These are phyloP conservation scores for Pollenia amentaria DNA, from an alignment of 2,888 invertebrate genomes.

Conservation along the genomic window DNA sequence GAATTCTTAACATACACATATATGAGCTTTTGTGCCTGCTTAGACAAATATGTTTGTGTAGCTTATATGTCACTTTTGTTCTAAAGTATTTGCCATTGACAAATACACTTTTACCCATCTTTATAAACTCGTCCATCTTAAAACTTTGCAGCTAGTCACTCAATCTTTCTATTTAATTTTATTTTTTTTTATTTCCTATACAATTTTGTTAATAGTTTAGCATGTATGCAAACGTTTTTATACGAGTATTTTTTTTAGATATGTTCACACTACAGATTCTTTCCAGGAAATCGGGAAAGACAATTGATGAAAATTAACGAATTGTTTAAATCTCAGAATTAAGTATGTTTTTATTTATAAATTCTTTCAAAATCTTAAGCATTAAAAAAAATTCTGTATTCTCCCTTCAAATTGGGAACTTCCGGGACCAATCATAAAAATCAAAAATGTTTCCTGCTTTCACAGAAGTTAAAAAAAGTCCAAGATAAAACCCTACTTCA, in stretches of 20 bases:
- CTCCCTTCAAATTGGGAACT: too few relatives aligned
- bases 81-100: conserved; percentile 69
- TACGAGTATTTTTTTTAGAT: conserved; percentile 13
- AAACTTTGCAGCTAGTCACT: conserved; percentile 52
- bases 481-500: not conserved
- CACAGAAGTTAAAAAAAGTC: too few relatives aligned
- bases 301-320: too few relatives aligned
- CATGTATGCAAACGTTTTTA: conserved; percentile 20
- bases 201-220: conserved; percentile 32
- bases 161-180: conserved; percentile 16
- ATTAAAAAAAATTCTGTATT: too few relatives aligned
- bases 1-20: too few relatives aligned
- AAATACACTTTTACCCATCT: conserved; percentile 31
- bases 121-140: conserved; percentile 33
- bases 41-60: conserved; percentile 57
- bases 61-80: conserved; percentile 71
- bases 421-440: too few relatives aligned
- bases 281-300: too few relatives aligned
- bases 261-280: too few relatives aligned
- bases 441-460: too few relatives aligned
- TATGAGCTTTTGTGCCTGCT: not conserved
- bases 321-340: too few relatives aligned
- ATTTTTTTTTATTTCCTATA: conserved; percentile 15
- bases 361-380: too few relatives aligned
- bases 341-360: too few relatives aligned